These are phyloP conservation scores for Branchipolynoe longqiensis DNA, from an alignment of 2,888 invertebrate genomes.

Conservation along the genomic window DNA sequence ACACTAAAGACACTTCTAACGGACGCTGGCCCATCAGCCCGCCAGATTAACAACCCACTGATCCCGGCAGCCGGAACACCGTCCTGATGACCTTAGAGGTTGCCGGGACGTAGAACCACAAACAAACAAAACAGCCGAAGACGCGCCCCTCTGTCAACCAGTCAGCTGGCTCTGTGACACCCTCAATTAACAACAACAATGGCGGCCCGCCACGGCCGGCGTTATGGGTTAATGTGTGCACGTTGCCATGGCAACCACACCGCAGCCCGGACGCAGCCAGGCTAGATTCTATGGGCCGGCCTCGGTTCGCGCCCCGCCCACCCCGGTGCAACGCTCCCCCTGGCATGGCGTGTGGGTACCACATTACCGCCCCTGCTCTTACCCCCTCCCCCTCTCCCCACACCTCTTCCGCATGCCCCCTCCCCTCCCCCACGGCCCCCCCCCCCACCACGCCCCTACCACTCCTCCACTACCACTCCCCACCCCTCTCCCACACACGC, in stretches of 20 bases:
- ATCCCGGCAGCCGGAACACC: no score
- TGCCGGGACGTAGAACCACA: no score
- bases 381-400: background rate
- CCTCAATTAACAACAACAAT: background rate
- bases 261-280: no score
- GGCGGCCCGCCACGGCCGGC: background rate
- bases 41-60: no score
- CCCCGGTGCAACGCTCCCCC: no score
- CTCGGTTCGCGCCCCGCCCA: no score
- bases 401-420: background rate
- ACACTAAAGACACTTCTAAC: background rate
- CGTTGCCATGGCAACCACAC: constrained; percentile 6
- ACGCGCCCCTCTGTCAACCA: no score
- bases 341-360: background rate
- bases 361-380: background rate
- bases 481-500: background rate
- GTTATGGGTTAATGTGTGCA: background rate
- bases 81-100: no score
- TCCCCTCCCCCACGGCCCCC: background rate
- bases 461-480: background rate
- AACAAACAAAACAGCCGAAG: no score
- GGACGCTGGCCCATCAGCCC: no score
- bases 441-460: background rate
- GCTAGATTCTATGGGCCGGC: no score
- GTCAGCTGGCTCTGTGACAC: background rate